phyloP scores from a whole-genome alignment of 2,113 vertebrate genomes.

The Jaculus jaculus region DNA sequence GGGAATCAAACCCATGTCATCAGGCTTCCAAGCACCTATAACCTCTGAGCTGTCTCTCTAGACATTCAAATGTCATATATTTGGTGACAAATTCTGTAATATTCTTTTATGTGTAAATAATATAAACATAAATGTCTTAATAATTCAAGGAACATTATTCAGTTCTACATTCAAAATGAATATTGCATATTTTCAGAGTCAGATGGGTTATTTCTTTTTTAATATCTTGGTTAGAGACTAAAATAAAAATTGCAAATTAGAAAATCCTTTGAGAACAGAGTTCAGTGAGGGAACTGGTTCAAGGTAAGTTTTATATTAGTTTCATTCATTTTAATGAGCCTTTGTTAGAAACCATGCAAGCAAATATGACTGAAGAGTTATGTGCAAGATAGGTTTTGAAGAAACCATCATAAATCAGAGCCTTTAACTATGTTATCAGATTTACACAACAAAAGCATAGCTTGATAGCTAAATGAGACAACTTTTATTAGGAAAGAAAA shows the following conservation, averaged over 20 bases:
- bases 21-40: too few species aligned
- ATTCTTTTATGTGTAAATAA: slow-evolving; percentile 66
- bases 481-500: slow-evolving; percentile 82
- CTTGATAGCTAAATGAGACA: slow-evolving; percentile 82
- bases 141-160: slow-evolving; percentile 71
- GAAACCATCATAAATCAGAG: slow-evolving; percentile 81
- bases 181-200: slow-evolving; percentile 71
- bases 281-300: slow-evolving; percentile 84
- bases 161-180: slow-evolving; percentile 58
- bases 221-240: slow-evolving; percentile 82
- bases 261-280: slow-evolving; percentile 84
- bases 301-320: slow-evolving; percentile 88
- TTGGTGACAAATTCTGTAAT: slow-evolving; percentile 44
- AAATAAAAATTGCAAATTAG: slow-evolving; percentile 86
- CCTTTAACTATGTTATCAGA: slow-evolving; percentile 83
- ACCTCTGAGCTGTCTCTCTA: too few species aligned
- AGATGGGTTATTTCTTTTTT: slow-evolving; percentile 76
- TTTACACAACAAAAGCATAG: slow-evolving; percentile 80
- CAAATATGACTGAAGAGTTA: slow-evolving; percentile 81
- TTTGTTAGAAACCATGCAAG: slow-evolving; percentile 84
- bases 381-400: slow-evolving; percentile 82
- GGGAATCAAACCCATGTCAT: too few species aligned
- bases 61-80: slow-evolving; percentile 64
- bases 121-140: slow-evolving; percentile 69
- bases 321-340: slow-evolving; percentile 87